Conservation (phyloP, 2,113 vertebrate species). For the Neogale vison region DNA sequence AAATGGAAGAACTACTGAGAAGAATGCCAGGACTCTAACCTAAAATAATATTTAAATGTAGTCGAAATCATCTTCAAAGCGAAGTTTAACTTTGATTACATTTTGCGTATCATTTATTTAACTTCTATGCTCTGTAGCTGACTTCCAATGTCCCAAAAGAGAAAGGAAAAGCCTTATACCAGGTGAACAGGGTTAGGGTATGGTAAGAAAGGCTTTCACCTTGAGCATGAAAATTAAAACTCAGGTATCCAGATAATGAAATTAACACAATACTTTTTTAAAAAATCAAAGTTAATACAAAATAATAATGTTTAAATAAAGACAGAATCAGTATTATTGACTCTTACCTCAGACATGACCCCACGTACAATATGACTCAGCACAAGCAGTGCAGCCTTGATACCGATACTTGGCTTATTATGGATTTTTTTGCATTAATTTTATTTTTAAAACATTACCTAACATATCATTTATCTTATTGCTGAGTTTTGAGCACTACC, state of each 20-base stretch:
- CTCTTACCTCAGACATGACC: background rate
- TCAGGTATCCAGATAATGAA: background rate
- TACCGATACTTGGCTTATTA: background rate
- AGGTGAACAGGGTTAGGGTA: background rate
- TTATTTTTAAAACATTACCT: background rate
- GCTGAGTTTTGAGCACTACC: background rate
- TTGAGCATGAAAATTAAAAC: background rate
- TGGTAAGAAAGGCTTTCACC: background rate
- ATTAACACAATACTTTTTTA: background rate
- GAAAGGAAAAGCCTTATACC: background rate
- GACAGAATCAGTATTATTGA: background rate
- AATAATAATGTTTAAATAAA: background rate
- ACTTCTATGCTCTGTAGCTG: background rate
- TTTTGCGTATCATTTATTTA: conserved; percentile 2
- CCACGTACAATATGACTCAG: background rate
- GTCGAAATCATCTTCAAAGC: conserved; percentile 33
- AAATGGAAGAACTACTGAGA: conserved; percentile 22
- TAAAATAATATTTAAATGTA: conserved; percentile 18
- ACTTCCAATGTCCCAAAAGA: background rate
- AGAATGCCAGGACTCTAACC: background rate
- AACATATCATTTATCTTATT: background rate
- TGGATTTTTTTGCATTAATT: background rate
- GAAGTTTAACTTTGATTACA: conserved; percentile 12
- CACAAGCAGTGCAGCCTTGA: background rate
- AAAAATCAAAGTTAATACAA: conserved; percentile 26